Evolutionary conservation across 1,140 invertebrate species (phyloP), one percentile per base, ranked within the genome.

Genomic region (Orius insidiosus): DNA sequence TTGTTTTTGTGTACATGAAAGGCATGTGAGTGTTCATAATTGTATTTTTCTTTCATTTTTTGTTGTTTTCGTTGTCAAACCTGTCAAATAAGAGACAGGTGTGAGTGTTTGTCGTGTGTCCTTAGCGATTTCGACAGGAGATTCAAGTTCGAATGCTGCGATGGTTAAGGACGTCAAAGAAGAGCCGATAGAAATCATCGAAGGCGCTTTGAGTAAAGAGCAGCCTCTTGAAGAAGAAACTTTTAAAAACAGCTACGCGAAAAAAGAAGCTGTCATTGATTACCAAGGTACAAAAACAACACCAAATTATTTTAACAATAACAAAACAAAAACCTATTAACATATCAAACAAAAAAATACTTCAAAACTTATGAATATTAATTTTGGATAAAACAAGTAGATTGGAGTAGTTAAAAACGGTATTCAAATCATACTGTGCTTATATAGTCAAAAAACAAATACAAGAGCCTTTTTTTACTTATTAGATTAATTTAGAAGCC

Each of bases 401-500:
- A 13, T 44, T n/a, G 11, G 13, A 46, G 36, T 24, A 36, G 30
- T 18, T 24, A n/a, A 32, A 46, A 36, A 24, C 9, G 31, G 42
- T 31, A 30, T n/a, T n/a, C n/a, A n/a, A n/a, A n/a, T n/a, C n/a
- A n/a, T 14, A 49, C 16, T 10, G 15, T 35, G 19, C 19, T 30
- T n/a, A n/a, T n/a, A n/a, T n/a, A 5, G 19, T 18, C 19, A 47
- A 43, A 53, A 54, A 58, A 57, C n/a, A 51, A 54, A 24, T 24
- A 24, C 24, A 24, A 7, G 43, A 45, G 4, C 49, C 54, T 33
- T 47, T 55, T 36, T 55, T 60, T 40, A n/a, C n/a, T n/a, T n/a
- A n/a, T n/a, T n/a, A 61, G 60, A 6, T 45, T 39, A 47, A 54
- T 3, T 47, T 56, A 48, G 54, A 62, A 51, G 54, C 60, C 48